Conservation (phyloP, 2,113 vertebrate genomes). For the Solenodon paradoxus region DNA sequence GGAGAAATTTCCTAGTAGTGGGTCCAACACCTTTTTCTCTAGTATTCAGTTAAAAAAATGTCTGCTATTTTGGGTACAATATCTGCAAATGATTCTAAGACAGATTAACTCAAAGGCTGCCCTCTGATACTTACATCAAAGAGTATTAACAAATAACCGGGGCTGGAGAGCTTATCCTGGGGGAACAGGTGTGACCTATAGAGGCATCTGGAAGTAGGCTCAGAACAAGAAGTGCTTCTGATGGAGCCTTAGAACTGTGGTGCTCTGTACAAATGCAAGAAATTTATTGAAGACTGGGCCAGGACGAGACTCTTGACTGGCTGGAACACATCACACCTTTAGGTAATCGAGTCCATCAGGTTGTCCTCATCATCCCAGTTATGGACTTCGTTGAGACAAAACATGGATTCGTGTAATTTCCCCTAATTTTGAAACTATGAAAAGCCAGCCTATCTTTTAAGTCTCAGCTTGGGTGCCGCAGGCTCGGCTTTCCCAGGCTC, state of each 20-base stretch:
- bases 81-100: slow-evolving; percentile 94
- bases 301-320: background rate
- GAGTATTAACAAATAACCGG: no score
- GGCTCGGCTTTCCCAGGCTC: background rate
- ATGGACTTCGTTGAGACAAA: background rate
- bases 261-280: background rate
- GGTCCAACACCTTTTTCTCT: slow-evolving; percentile 93
- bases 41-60: slow-evolving; percentile 94
- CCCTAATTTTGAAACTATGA: background rate
- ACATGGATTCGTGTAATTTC: background rate
- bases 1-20: slow-evolving; percentile 93
- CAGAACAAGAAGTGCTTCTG: no score
- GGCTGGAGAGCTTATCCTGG: no score
- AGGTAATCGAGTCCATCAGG: background rate
- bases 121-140: no score
- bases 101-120: slow-evolving; percentile 87
- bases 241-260: no score
- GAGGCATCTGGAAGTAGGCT: no score
- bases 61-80: slow-evolving; percentile 94
- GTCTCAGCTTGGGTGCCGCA: background rate
- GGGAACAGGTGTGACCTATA: no score
- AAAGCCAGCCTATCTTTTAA: background rate
- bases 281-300: background rate
- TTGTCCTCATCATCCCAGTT: background rate
- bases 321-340: background rate